Evolutionary conservation across 2,113 vertebrate species (phyloP).

Genomic region (Anguilla rostrata): DNA sequence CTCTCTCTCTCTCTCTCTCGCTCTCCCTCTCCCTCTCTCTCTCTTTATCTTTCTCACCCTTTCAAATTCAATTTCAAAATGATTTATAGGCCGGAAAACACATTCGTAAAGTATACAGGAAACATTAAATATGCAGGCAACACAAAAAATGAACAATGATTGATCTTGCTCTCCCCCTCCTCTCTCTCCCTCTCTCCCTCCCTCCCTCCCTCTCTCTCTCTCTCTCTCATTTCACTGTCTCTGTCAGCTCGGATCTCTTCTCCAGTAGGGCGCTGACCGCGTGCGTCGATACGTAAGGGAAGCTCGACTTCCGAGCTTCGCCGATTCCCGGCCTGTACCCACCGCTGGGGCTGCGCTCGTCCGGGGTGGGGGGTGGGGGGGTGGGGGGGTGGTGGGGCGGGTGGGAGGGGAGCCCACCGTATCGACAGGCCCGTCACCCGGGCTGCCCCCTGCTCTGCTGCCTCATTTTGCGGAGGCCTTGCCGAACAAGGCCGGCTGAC

Average conservation of each 20-base stretch:
- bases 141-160: not conserved
- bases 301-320: not conserved
- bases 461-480: not conserved
- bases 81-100: no score
- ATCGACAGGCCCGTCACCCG: conserved; percentile 3
- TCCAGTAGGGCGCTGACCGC: no score
- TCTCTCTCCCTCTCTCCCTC: not conserved
- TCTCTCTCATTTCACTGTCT: not conserved
- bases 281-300: not conserved
- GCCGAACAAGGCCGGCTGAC: not conserved
- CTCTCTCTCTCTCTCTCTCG: no score
- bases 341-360: not conserved
- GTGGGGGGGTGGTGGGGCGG: not conserved
- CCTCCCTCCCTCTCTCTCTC: not conserved
- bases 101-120: no score
- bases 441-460: not conserved
- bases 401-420: not conserved
- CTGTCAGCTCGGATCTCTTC: not conserved
- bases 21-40: not conserved
- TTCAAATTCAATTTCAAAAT: not conserved
- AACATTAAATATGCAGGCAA: no score
- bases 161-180: not conserved
- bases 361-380: not conserved
- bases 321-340: not conserved
- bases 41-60: not conserved